Conservation (phyloP, 2,113 vertebrate species). For the Ictalurus punctatus region DNA sequence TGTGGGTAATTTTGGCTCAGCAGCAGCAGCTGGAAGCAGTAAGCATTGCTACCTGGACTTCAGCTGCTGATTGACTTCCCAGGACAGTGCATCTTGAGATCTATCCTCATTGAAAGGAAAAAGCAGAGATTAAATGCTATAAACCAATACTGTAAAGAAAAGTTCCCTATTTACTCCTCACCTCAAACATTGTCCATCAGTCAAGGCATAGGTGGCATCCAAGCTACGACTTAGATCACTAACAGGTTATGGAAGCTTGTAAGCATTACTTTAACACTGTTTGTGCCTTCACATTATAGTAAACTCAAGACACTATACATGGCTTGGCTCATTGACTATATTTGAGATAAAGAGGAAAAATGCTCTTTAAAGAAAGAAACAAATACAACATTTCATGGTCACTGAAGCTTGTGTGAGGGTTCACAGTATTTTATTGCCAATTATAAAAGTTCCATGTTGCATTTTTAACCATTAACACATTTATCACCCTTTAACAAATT, state of each 20-base stretch:
- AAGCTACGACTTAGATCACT: background rate
- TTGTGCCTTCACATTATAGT: background rate
- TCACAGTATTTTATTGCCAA: background rate
- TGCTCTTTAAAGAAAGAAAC: background rate
- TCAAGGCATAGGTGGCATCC: background rate
- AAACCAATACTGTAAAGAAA: background rate
- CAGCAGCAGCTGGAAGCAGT: constrained; percentile 50
- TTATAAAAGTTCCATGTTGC: background rate
- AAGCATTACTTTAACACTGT: background rate
- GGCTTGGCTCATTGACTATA: background rate
- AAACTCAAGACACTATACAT: background rate
- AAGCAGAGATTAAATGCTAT: constrained; percentile 63
- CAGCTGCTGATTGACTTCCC: constrained; percentile 72
- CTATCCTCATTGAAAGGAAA: constrained; percentile 68
- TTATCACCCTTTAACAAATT: background rate
- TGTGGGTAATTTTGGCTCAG: background rate
- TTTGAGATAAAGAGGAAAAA: background rate
- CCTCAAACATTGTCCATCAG: background rate
- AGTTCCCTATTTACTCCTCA: background rate
- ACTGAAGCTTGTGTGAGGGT: background rate
- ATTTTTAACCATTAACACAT: background rate
- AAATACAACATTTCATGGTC: background rate
- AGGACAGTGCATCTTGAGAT: constrained; percentile 71
- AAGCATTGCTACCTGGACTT: constrained; percentile 73
- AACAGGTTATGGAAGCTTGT: background rate